These are phyloP conservation scores for Lordiphosa fenestrarum DNA, from an alignment of 2,888 invertebrate species.

Conservation along the genomic window DNA sequence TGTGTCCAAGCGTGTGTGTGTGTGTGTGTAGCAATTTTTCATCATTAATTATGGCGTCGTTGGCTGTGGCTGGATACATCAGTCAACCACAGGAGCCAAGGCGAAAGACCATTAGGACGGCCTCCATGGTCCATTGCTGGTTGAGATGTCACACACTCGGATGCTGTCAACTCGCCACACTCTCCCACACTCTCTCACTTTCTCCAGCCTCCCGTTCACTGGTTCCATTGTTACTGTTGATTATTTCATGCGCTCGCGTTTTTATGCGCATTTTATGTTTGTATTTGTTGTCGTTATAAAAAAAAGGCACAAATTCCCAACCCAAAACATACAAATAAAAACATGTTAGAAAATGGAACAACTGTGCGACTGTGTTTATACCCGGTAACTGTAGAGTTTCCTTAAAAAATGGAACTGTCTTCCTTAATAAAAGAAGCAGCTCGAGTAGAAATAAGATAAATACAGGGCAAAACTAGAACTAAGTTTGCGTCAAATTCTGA, in stretches of 20 bases:
- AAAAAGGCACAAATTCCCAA: slow-evolving; percentile 30
- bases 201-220: not conserved
- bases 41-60: slow-evolving; percentile 70
- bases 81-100: slow-evolving; percentile 62
- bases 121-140: slow-evolving; percentile 37
- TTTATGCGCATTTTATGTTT: slow-evolving; percentile 72
- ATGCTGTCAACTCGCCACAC: slow-evolving; percentile 59
- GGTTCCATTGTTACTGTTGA: slow-evolving; percentile 63
- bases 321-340: slow-evolving; percentile 15
- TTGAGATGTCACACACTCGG: slow-evolving; percentile 68
- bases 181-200: not conserved
- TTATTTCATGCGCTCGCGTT: slow-evolving; percentile 71
- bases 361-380: not conserved
- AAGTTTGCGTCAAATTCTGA: no score
- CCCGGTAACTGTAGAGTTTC: no score
- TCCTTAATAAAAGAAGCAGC: no score
- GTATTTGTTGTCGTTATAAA: slow-evolving; percentile 52
- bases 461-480: no score
- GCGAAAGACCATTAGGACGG: slow-evolving; percentile 69
- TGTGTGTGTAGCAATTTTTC: slow-evolving; percentile 68
- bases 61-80: slow-evolving; percentile 51
- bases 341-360: slow-evolving; percentile 17
- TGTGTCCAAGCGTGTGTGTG: slow-evolving; percentile 15
- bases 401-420: no score
- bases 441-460: no score